Conservation (phyloP, 92 coral and sea anemone species). For the Phenganax stokvisi region DNA sequence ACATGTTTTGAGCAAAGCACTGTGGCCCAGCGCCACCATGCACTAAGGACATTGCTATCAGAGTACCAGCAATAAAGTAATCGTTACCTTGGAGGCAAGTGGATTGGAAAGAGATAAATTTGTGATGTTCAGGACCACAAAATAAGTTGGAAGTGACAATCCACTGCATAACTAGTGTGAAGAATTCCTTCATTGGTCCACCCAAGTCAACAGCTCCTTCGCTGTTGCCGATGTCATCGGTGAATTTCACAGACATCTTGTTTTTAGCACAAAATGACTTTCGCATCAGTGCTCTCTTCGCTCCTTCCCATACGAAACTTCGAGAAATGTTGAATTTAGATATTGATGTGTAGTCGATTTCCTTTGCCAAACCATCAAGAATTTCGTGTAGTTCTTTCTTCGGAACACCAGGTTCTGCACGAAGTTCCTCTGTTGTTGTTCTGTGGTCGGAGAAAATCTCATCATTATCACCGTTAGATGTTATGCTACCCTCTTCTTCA, state of each 20-base stretch:
- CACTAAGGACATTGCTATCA: conserved; percentile 34
- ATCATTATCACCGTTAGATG: no score
- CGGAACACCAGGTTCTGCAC: background rate
- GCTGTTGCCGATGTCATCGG: conserved; percentile 30
- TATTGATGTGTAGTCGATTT: conserved; percentile 31
- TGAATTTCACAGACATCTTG: conserved; percentile 41
- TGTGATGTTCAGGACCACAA: conserved; percentile 50
- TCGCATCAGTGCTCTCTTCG: conserved; percentile 54
- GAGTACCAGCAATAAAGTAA: conserved; percentile 29
- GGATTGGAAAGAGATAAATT: conserved; percentile 34
- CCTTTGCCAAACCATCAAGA: conserved; percentile 50
- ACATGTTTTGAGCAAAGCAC: conserved; percentile 28
- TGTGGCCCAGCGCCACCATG: conserved; percentile 38
- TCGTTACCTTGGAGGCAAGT: conserved; percentile 30
- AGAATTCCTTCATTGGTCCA: conserved; percentile 49
- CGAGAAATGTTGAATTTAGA: conserved; percentile 63
- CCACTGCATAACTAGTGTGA: conserved; percentile 39
- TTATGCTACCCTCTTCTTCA: background rate
- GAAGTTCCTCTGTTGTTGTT: background rate
- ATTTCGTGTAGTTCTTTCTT: conserved; percentile 13
- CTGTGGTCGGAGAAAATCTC: no score
- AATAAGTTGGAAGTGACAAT: conserved; percentile 46
- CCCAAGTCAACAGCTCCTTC: conserved; percentile 58
- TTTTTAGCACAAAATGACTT: conserved; percentile 30
- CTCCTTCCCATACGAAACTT: conserved; percentile 63